These are phyloP conservation scores for Dimorphilus gyrociliatus DNA, from an alignment of 2,888 invertebrate species.

Conservation along the genomic window DNA sequence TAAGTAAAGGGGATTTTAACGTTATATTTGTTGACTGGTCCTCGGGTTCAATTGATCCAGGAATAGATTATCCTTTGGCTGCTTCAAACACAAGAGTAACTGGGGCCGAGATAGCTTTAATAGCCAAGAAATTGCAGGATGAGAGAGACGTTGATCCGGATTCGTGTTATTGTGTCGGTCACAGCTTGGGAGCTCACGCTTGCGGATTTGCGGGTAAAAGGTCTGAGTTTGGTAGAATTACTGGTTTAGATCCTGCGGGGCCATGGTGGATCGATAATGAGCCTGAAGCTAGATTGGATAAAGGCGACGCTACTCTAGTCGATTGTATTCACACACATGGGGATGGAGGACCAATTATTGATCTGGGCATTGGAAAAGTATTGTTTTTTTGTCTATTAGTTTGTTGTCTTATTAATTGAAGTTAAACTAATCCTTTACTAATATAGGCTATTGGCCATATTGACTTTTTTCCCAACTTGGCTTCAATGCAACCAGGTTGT, in stretches of 20 bases:
- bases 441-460: too few species aligned
- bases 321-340: slow-evolving; percentile 3
- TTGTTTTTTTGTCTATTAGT: too few species aligned
- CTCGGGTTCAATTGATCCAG: slow-evolving; percentile 6
- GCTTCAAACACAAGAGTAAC: slow-evolving; percentile 6
- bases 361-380: too few species aligned
- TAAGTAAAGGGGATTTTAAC: slow-evolving; percentile 3
- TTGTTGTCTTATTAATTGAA: too few species aligned
- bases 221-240: slow-evolving; percentile 1
- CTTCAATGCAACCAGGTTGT: too few species aligned
- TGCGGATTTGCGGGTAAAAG: slow-evolving; percentile 5
- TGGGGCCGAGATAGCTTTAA: slow-evolving; percentile 5
- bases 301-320: slow-evolving; percentile 2
- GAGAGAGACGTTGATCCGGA: too few species aligned
- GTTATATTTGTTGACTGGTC: slow-evolving; percentile 9
- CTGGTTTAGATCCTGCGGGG: slow-evolving; percentile 4
- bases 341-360: too few species aligned
- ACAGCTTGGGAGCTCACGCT: slow-evolving; percentile 7
- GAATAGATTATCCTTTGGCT: slow-evolving; percentile 6
- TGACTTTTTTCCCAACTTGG: too few species aligned
- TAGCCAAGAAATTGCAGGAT: too few species aligned
- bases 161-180: slow-evolving; percentile 4
- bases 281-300: slow-evolving; percentile 1
- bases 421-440: too few species aligned
- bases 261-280: slow-evolving; percentile 2